Conservation (phyloP, 2,797 vertebrate genomes). For the Fundulus diaphanus region DNA sequence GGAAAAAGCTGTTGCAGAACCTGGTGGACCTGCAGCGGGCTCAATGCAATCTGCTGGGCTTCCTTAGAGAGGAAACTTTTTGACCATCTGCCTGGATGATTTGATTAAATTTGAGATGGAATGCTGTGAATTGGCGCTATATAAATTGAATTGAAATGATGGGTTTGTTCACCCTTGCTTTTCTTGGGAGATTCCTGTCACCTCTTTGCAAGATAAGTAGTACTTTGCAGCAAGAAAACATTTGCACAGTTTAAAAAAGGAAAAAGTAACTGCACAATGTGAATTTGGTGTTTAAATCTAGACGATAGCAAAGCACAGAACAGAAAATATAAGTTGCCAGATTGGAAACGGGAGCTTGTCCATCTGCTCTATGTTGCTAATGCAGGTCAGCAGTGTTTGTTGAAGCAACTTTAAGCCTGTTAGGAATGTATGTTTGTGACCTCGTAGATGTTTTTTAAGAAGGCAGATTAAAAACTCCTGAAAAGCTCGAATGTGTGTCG, state of each 20-base stretch:
- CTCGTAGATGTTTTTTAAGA: neutral
- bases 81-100: too few species aligned
- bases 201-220: neutral
- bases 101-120: too few species aligned
- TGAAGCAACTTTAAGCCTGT: neutral
- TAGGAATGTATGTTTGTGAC: neutral
- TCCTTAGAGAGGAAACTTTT: too few species aligned
- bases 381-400: constrained; percentile 3
- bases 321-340: neutral
- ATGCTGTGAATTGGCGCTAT: too few species aligned
- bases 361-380: neutral
- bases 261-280: too few species aligned
- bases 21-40: too few species aligned
- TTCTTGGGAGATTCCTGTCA: neutral
- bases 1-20: too few species aligned
- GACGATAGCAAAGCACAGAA: neutral
- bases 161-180: too few species aligned
- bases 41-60: too few species aligned
- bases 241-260: neutral
- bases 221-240: neutral
- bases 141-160: too few species aligned
- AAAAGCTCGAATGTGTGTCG: constrained; percentile 5
- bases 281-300: neutral
- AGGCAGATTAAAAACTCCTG: constrained; percentile 3
- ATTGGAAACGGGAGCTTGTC: neutral